These are phyloP conservation scores for Atrina japonica DNA, from an alignment of 2,888 invertebrate genomes.

Conservation along the genomic window DNA sequence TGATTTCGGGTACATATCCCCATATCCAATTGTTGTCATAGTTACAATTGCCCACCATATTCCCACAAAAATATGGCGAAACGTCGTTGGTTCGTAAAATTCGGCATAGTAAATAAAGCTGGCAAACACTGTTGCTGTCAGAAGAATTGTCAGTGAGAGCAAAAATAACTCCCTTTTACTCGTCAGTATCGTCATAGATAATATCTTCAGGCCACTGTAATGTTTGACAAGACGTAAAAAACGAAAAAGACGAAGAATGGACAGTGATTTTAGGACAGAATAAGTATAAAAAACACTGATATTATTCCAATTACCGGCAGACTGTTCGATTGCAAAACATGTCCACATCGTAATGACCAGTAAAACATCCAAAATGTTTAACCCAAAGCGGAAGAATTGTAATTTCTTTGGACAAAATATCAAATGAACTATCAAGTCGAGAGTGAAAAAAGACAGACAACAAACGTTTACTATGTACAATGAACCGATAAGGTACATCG, in stretches of 20 bases:
- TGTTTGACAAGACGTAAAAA: conserved; percentile 52
- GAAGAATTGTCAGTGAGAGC: conserved; percentile 66
- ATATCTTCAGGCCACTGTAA: conserved; percentile 61
- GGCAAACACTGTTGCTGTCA: conserved; percentile 72
- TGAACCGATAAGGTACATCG: conserved; percentile 47
- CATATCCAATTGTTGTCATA: conserved; percentile 75
- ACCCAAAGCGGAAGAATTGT: conserved; percentile 51
- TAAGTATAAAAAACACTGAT: too few relatives aligned
- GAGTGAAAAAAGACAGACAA: conserved; percentile 68
- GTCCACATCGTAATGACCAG: conserved; percentile 50
- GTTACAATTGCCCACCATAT: conserved; percentile 76
- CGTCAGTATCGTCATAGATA: conserved; percentile 66
- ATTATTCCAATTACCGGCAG: too few relatives aligned
- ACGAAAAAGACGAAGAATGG: conserved; percentile 48
- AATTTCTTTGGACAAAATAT: conserved; percentile 55
- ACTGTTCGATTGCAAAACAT: conserved; percentile 29
- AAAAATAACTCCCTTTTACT: conserved; percentile 68
- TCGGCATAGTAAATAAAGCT: conserved; percentile 71
- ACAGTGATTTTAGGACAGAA: conserved; percentile 30
- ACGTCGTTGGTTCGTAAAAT: conserved; percentile 49
- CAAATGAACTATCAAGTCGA: conserved; percentile 67
- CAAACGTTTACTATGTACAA: conserved; percentile 62
- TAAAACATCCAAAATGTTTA: conserved; percentile 54
- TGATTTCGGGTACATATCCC: conserved; percentile 63
- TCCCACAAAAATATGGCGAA: conserved; percentile 61